These are phyloP conservation scores for Leptobrachium leishanense DNA, from an alignment of 2,113 vertebrate genomes.

Conservation along the genomic window DNA sequence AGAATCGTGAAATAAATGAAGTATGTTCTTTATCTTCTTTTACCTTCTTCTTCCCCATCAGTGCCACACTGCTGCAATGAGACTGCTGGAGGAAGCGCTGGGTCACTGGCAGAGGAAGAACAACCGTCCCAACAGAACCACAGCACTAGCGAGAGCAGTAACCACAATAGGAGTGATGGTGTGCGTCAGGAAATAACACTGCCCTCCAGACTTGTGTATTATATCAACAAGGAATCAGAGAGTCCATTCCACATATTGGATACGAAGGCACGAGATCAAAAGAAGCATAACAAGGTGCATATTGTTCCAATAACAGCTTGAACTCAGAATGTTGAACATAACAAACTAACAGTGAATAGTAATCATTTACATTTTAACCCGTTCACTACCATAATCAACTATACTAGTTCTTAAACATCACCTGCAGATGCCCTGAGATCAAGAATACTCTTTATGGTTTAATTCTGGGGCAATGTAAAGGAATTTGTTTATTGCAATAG, in stretches of 20 bases:
- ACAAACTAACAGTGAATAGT: no score
- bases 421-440: no score
- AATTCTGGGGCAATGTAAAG: no score
- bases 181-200: conserved; percentile 82
- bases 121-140: conserved; percentile 63
- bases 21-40: conserved; percentile 22
- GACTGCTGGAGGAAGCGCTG: conserved; percentile 62
- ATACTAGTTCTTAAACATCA: no score
- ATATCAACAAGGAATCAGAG: conserved; percentile 90
- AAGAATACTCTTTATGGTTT: no score
- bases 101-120: conserved; percentile 62
- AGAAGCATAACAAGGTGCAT: conserved; percentile 82
- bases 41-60: conserved; percentile 50
- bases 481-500: no score
- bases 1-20: background rate
- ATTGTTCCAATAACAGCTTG: no score
- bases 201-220: conserved; percentile 94
- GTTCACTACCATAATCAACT: no score
- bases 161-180: conserved; percentile 71
- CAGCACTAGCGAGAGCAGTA: conserved; percentile 71
- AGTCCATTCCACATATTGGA: conserved; percentile 92
- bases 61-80: conserved; percentile 74
- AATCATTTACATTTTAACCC: no score
- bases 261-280: conserved; percentile 84
- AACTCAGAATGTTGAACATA: no score